phyloP scores from a whole-genome alignment of 2,888 invertebrate species.

The Ormyrus thymus region DNA sequence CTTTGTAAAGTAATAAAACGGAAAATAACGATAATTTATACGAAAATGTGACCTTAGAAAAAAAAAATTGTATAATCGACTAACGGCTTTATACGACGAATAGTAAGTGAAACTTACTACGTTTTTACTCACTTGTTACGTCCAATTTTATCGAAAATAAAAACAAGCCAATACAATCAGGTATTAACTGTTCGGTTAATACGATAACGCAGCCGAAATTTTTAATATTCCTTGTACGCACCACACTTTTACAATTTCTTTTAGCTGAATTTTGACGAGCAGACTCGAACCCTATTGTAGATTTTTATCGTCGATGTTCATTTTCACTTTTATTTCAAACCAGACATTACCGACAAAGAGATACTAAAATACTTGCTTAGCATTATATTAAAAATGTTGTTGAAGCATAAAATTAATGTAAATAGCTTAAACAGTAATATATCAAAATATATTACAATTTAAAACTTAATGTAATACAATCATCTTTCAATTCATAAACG shows the following conservation, averaged over 20 bases:
- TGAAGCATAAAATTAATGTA: too few species aligned
- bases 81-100: slow-evolving; percentile 19
- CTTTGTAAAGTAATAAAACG: slow-evolving; percentile 7
- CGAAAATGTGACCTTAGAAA: slow-evolving; percentile 23
- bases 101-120: slow-evolving; percentile 40
- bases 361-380: too few species aligned
- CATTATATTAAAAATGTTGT: too few species aligned
- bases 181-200: slow-evolving; percentile 8
- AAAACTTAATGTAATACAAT: neutral
- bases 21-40: neutral
- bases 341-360: too few species aligned
- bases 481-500: too few species aligned
- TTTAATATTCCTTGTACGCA: too few species aligned
- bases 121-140: slow-evolving; percentile 26
- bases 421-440: neutral
- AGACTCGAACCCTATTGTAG: too few species aligned
- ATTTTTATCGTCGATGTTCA: too few species aligned
- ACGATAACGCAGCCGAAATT: too few species aligned
- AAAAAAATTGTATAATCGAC: slow-evolving; percentile 20
- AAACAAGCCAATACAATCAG: slow-evolving; percentile 30
- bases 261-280: too few species aligned
- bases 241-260: too few species aligned
- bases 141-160: slow-evolving; percentile 40
- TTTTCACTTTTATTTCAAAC: neutral
- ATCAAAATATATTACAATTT: slow-evolving; percentile 1